A percentile compares a stretch with the other conserved stretches of the same genome.
Conservation (phyloP, 2,797 vertebrate species). For the Heteromormyrus szaboi region DNA sequence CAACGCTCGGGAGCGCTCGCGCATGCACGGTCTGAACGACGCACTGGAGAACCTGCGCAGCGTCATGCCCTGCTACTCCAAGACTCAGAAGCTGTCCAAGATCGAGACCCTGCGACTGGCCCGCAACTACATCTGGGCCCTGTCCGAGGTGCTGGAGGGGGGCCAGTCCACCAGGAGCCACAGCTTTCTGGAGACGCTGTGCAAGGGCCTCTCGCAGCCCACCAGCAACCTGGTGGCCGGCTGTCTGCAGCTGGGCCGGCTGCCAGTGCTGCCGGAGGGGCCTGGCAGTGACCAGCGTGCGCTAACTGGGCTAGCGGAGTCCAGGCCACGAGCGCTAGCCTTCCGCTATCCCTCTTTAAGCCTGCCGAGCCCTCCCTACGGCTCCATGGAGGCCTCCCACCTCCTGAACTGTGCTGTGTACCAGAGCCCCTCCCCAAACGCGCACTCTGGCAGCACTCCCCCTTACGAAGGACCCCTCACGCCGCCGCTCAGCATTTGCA, state of each 20-base stretch:
- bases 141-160: slow-evolving; percentile 87
- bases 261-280: slow-evolving; percentile 70
- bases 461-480: slow-evolving; percentile 89
- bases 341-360: slow-evolving; percentile 85
- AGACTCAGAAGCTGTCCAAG: slow-evolving; percentile 94
- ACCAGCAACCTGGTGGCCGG: slow-evolving; percentile 94
- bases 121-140: slow-evolving; percentile 95
- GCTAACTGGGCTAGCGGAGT: slow-evolving; percentile 36
- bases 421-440: slow-evolving; percentile 73
- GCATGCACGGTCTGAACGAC: slow-evolving; percentile 94
- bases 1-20: slow-evolving; percentile 85
- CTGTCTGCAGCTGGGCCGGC: slow-evolving; percentile 79
- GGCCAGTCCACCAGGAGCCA: slow-evolving; percentile 82
- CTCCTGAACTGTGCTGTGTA: slow-evolving; percentile 83
- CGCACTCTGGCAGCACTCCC: slow-evolving; percentile 69
- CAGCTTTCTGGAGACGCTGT: slow-evolving; percentile 89
- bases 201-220: slow-evolving; percentile 93
- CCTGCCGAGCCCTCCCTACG: slow-evolving; percentile 91
- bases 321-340: slow-evolving; percentile 53
- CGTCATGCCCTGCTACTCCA: slow-evolving; percentile 98
- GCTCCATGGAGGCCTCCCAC: slow-evolving; percentile 80
- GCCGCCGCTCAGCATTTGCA: slow-evolving; percentile 87
- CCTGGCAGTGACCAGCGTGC: slow-evolving; percentile 71
- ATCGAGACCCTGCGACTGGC: slow-evolving; percentile 91
- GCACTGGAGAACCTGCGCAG: slow-evolving; percentile 83